Evolutionary conservation across 2,113 vertebrate genomes (phyloP), one percentile per base, ranked within the genome.

Genomic region (Perca schrenkii): DNA sequence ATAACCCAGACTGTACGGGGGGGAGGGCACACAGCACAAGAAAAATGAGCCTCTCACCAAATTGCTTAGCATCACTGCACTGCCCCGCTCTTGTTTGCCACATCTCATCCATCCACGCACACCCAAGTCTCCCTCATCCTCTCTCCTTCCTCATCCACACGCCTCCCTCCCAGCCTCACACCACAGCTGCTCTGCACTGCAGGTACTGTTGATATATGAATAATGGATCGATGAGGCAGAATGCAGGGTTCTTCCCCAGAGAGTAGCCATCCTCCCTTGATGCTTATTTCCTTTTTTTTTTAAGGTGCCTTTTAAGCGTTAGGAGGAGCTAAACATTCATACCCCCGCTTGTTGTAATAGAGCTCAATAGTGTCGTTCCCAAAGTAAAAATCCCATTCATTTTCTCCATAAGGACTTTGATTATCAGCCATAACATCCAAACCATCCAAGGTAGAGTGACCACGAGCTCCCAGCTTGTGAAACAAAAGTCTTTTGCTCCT

Each of bases 11-110:
- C 86, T 85, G 86, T 47, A 79, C 49, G 47, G 63, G 60, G 28
- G 76, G 63, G 60, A 2, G 76, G 82, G 80, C 13, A 8, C 71
- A 66, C 63, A 79, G 58, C 75, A 67, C 73, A 90, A 94, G 92
- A 92, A 92, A 92, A 93, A 94, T 88, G 79, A 94, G 83, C 83
- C 78, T 85, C 82, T 89, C 75, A 83, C 71, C 82, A 88, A 91
- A 91, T 67, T 92, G 92, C 91, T 75, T 85, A 89, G 89, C 89
- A 66, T 89, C 84, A 49, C 64, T 82, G 80, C 86, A 36, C 84
- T 21, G 72, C 77, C 80, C 74, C 61, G 68, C 86, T 82, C 83
- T 17, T 61, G 50, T 85, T 82, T 85, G 80, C 86, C 80, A 67
- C 77, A 76, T 77, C 85, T 80, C 85, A 88, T 88, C 88, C 84